Evolutionary conservation across 2,797 vertebrate genomes (phyloP), one percentile per base, ranked within the genome.

Genomic region (Epinephelus malabaricus): DNA sequence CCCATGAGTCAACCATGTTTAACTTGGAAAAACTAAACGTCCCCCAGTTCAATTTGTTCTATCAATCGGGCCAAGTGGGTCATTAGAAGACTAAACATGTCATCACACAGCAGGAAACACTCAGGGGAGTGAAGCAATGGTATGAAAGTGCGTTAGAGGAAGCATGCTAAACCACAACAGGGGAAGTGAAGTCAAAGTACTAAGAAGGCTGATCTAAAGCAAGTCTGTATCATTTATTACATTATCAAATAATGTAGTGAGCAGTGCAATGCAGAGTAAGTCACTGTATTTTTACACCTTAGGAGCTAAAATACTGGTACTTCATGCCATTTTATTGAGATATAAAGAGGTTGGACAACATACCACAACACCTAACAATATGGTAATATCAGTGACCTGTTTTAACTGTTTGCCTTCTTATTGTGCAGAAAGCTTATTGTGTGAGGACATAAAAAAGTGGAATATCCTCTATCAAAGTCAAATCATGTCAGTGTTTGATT

Each of bases 91-190:
- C 25, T 73, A 15, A 62, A 82, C 75, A 71, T 73, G 56, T 69
- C 40, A 69, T 72, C 19, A 70, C 15, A 55, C 30, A 50, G 56
- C 79, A 92, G 86, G 87, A 90, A 85, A 80, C 50, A 53, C 46
- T 76, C 50, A 38, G 49, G 12, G 10, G 19, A 51, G 62, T 89
- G 84, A 81, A 72, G 83, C 83, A 89, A 89, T 58, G 43, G 43
- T 27, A 23, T 62, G 76, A 25, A 58, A 51, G 73, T 51, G 66
- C 2, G 5, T 18, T 63, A 71, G 78, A 87, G 87, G 89, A 90
- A 92, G 78, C 69, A 15, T 15, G 47, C 38, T 30, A 2, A 74
- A 86, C 88, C 91, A 82, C 88, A 89, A 86, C 47, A 73, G 84
- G 18, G 84, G 89, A 91, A 92, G 84, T 85, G 60, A 76, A 69